Base-by-base conservation (phyloP, 2,797 vertebrate genomes). In the Hirundo rustica region DNA sequence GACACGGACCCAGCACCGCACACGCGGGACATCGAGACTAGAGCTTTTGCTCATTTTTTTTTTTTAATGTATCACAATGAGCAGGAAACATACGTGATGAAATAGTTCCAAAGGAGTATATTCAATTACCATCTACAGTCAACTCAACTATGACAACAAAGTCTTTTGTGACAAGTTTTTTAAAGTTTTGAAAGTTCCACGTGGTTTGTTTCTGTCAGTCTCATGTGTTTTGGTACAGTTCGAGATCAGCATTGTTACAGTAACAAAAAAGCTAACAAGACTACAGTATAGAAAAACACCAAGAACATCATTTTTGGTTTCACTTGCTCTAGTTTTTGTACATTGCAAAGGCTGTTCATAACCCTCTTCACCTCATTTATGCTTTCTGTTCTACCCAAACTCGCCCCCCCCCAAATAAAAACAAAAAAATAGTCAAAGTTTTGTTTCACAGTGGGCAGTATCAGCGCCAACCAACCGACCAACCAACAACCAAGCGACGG, bases 101-200 rank as follows among this genome's bases (percentile, higher is more conserved):
- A 99, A 99, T 99, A 99, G 99, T 99, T 99, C 99, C 99, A 99
- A 99, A 99, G 99, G 99, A 99, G 99, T 99, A 99, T 99, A 99
- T 99, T 99, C 99, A 99, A 99, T 99, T 99, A 99, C 99, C 99
- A 99, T 99, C 99, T 99, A 99, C 99, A 99, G 99, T 99, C 99
- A 99, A 99, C 99, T 99, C 99, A 99, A 99, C 99, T 99, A 99
- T 99, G 99, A 99, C 99, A 99, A 99, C 99, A 99, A 99, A 99
- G 99, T 99, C 99, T 98, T 98, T 98, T 99, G 99, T 99, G 99
- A 99, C 99, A 99, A 99, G 98, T 98, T 98, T 99, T 99, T 99
- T 98, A 98, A 99, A 99, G 99, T 97, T 99, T 98, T 99, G 99
- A 99, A 97, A 99, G 99, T 99, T 99, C 99, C 98, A 98, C 98